Evolutionary conservation across 2,797 vertebrate genomes (phyloP).

Genomic region (Schizopygopsis pylzovi): DNA sequence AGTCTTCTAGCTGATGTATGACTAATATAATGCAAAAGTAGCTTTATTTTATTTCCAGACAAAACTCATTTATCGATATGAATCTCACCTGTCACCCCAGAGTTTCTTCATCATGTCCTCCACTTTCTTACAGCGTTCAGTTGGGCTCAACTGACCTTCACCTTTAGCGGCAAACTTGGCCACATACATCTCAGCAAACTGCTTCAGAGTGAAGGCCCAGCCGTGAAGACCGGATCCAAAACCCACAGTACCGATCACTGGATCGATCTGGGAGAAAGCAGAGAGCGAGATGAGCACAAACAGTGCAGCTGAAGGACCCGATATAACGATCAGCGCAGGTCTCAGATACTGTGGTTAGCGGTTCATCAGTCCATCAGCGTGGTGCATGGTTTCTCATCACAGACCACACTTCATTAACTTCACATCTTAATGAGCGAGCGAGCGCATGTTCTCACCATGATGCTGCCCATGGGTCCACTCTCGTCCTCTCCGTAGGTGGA

Average conservation of each 20-base stretch:
- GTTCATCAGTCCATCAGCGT: slow-evolving; percentile 58
- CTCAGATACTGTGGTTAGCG: slow-evolving; percentile 53
- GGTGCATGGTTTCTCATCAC: slow-evolving; percentile 64
- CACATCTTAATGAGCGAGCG: accelerated
- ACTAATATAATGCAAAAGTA: background rate
- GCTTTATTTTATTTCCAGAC: background rate
- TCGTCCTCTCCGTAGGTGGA: slow-evolving; percentile 93
- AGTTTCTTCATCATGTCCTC: slow-evolving; percentile 99
- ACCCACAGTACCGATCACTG: slow-evolving; percentile 88
- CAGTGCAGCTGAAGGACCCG: background rate
- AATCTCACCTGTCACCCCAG: slow-evolving; percentile 90
- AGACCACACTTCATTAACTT: slow-evolving; percentile 38
- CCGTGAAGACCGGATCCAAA: slow-evolving; percentile 96
- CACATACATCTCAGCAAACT: slow-evolving; percentile 96
- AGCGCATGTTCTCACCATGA: slow-evolving; percentile 80
- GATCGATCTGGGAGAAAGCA: slow-evolving; percentile 82
- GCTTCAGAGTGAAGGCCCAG: slow-evolving; percentile 97
- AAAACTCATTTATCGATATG: background rate
- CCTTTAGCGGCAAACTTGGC: slow-evolving; percentile 93
- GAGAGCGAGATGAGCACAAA: background rate
- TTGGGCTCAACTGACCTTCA: slow-evolving; percentile 78
- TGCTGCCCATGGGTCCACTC: slow-evolving; percentile 90
- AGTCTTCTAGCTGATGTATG: background rate
- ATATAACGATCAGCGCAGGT: slow-evolving; percentile 20
- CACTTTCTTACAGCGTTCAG: slow-evolving; percentile 90